These are phyloP conservation scores for Sepiola atlantica DNA, from an alignment of 2,888 invertebrate species.

Conservation along the genomic window DNA sequence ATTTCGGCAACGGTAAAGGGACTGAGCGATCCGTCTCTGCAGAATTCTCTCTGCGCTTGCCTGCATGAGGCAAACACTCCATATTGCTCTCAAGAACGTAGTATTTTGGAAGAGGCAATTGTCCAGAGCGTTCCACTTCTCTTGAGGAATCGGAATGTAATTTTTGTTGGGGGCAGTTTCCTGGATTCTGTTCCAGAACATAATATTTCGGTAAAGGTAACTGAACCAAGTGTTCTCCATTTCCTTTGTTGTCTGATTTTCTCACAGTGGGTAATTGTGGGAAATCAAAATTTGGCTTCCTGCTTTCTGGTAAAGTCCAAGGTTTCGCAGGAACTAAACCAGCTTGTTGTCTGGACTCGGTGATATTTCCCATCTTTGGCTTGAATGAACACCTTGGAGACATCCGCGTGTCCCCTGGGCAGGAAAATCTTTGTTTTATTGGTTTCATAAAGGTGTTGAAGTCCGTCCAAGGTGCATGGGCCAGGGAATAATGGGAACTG, in stretches of 20 bases:
- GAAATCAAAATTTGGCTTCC: slow-evolving; percentile 2
- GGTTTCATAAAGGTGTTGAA: slow-evolving; percentile 2
- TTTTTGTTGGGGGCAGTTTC: neutral
- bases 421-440: neutral
- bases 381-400: slow-evolving; percentile 22
- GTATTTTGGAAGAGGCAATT: neutral
- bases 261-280: neutral
- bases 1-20: neutral
- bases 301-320: slow-evolving; percentile 10
- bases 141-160: neutral
- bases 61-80: neutral
- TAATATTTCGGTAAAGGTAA: neutral
- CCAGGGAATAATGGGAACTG: slow-evolving; percentile 13
- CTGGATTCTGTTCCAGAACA: neutral
- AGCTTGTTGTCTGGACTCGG: neutral
- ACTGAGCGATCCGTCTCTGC: neutral
- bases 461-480: slow-evolving; percentile 12
- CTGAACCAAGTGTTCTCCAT: slow-evolving; percentile 9
- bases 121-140: neutral
- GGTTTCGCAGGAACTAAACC: neutral
- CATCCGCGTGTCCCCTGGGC: neutral
- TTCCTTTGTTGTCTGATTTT: slow-evolving; percentile 18
- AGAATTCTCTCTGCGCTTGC: neutral
- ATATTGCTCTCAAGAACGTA: neutral
- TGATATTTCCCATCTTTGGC: neutral